Evolutionary conservation across 2,113 vertebrate species (phyloP).

Genomic region (cattle (Bos taurus)): DNA sequence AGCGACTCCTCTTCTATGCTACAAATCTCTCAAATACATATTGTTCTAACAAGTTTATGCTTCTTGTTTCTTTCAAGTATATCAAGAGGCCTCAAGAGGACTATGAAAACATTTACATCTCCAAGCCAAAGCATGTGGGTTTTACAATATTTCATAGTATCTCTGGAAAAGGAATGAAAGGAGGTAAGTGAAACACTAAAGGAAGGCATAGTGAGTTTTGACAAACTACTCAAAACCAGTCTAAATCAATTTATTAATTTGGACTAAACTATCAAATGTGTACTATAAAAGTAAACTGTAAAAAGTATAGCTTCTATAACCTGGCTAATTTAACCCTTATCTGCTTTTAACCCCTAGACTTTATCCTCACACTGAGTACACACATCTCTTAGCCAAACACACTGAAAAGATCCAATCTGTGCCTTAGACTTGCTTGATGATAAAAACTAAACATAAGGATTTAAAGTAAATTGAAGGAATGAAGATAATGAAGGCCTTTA

Average conservation of each 20-base stretch:
- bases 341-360: background rate
- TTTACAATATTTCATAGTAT: slow-evolving; percentile 19
- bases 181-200: slow-evolving; percentile 41
- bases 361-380: background rate
- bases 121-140: background rate
- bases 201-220: background rate
- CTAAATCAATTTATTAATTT: background rate
- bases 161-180: slow-evolving; percentile 35
- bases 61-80: slow-evolving; percentile 52
- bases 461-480: background rate
- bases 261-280: background rate
- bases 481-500: background rate
- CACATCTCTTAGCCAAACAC: background rate
- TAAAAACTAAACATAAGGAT: slow-evolving; percentile 20
- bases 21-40: slow-evolving; percentile 12
- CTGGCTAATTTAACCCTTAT: background rate
- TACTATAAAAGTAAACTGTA: background rate
- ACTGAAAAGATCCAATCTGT: background rate
- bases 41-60: slow-evolving; percentile 11
- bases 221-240: background rate
- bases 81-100: slow-evolving; percentile 26
- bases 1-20: background rate
- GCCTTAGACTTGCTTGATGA: background rate
- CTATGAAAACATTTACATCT: slow-evolving; percentile 36
- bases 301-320: background rate